These are phyloP conservation scores for Hycleus phaleratus DNA, from an alignment of 1,140 invertebrate species.

Conservation along the genomic window DNA sequence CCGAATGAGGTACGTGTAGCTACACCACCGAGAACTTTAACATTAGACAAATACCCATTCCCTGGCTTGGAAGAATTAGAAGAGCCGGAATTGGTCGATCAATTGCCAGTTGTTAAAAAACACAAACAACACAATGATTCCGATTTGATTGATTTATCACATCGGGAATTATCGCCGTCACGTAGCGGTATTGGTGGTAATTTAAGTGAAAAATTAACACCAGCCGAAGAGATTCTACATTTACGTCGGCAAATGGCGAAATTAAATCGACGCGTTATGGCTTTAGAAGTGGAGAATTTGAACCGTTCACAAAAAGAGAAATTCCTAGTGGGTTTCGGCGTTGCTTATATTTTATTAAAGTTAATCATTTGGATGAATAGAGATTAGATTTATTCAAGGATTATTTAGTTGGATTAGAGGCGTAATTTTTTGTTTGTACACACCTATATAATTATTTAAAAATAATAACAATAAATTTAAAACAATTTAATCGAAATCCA, in stretches of 20 bases:
- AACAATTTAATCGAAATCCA: slow-evolving; percentile 29
- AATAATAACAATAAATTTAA: background rate
- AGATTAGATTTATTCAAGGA: slow-evolving; percentile 15
- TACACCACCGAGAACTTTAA: slow-evolving; percentile 74
- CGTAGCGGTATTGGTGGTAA: slow-evolving; percentile 40
- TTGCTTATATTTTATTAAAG: slow-evolving; percentile 79
- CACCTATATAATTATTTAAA: background rate
- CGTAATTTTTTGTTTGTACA: background rate
- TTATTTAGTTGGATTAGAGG: background rate
- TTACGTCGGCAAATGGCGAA: slow-evolving; percentile 75
- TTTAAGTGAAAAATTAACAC: slow-evolving; percentile 58
- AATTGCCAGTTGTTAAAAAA: slow-evolving; percentile 24
- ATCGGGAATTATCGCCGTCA: slow-evolving; percentile 30
- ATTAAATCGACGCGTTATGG: slow-evolving; percentile 74
- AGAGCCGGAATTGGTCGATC: slow-evolving; percentile 26
- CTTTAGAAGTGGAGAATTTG: slow-evolving; percentile 71
- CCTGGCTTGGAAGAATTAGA: slow-evolving; percentile 61
- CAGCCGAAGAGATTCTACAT: slow-evolving; percentile 72
- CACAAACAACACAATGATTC: slow-evolving; percentile 19
- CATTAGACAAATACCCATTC: slow-evolving; percentile 71
- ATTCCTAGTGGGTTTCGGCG: slow-evolving; percentile 67
- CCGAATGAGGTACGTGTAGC: slow-evolving; percentile 57
- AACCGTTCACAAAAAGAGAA: slow-evolving; percentile 76
- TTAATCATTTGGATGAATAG: slow-evolving; percentile 76
- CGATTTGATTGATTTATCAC: slow-evolving; percentile 5